Base-by-base conservation (phyloP, 2,797 vertebrate species). In the Pseudomugil gertrudae region DNA sequence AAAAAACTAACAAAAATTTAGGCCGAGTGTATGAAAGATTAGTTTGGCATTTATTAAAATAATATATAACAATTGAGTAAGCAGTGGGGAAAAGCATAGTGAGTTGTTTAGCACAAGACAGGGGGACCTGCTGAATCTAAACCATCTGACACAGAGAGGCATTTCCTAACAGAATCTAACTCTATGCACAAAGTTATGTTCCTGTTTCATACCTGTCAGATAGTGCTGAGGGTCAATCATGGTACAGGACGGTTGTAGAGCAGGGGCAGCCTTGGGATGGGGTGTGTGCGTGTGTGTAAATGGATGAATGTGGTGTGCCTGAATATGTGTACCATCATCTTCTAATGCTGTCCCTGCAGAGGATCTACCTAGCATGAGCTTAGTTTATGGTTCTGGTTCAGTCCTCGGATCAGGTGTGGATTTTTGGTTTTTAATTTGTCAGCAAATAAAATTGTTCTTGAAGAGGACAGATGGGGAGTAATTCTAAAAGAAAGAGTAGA, bases 141-240 rank as follows among this genome's bases (percentile, higher is more conserved):
- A 82, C 54, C 71, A 80, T 64, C 78, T 60, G 60, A 84, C 75
- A 84, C 75, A 10, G 63, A 87, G 82, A 87, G 82, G 85, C 84
- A 35, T 86, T 87, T 88, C 79, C 58, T 85, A 80, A 90, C 87
- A 88, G 84, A 90, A 87, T 88, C 84, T 80, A 89, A 92, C 86
- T 93, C 94, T 94, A 95, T 95, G 94, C 94, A 95, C 94, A 94
- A 92, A 86, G 87, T 83, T 88, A 80, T 75, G 80, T 92, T 89
- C 84, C 78, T 90, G 85, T 87, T 90, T 90, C 84, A 76, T 69
- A 81, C 81, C 83, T 86, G 85, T 87, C 73, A 78, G 79, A 85
- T 73, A 72, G 86, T n/a, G 79, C 84, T 87, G 81, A 81, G 80
- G 88, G 87, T 87, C 83, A 92, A 90, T 90, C 91, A 89, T 55